phyloP scores from a whole-genome alignment of 2,888 invertebrate species.

The Plemyria rubiginata region DNA sequence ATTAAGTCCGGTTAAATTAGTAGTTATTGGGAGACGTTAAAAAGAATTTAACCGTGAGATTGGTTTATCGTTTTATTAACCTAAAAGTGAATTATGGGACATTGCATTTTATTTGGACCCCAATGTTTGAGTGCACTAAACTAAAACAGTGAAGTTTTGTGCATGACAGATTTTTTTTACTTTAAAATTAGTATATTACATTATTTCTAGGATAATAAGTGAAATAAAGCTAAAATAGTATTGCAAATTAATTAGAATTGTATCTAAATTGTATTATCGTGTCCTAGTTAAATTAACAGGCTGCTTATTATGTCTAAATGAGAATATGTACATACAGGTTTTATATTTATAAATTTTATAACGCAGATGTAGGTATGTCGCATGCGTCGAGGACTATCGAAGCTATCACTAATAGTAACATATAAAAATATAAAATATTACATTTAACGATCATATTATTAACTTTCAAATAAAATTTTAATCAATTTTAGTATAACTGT shows the following conservation, averaged over 20 bases:
- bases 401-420: conserved; percentile 22
- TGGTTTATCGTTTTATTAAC: conserved; percentile 16
- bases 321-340: conserved; percentile 10
- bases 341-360: neutral
- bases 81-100: conserved; percentile 9
- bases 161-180: conserved; percentile 6
- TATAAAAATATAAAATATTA: conserved; percentile 35
- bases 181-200: conserved; percentile 15
- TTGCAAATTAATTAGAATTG: conserved; percentile 25
- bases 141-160: conserved; percentile 10
- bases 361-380: neutral
- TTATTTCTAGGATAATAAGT: conserved; percentile 5
- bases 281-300: neutral
- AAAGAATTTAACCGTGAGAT: conserved; percentile 14
- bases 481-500: conserved; percentile 25
- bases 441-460: conserved; percentile 32
- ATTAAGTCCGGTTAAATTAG: neutral
- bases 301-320: neutral
- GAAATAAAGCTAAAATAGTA: conserved; percentile 28
- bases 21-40: conserved; percentile 16
- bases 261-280: conserved; percentile 17
- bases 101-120: conserved; percentile 28
- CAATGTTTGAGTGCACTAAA: conserved; percentile 15
- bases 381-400: neutral
- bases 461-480: conserved; percentile 32